phyloP scores from a whole-genome alignment of 53 echinoderm and acorn worm species.

The Holothuria scabra region DNA sequence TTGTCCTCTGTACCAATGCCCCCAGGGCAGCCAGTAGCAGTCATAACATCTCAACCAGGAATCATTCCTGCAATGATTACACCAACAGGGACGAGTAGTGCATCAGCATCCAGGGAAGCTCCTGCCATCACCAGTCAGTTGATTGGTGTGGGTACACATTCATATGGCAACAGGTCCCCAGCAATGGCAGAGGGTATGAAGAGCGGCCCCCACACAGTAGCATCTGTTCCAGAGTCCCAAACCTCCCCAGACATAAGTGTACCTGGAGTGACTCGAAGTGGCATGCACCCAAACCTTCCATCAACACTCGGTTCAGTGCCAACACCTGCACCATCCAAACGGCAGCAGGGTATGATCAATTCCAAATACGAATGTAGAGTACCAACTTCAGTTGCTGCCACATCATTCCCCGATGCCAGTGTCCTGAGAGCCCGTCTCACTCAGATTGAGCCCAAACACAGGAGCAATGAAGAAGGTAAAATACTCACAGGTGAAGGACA shows the following conservation, averaged over 20 bases:
- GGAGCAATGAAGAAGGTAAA: conserved; percentile 45
- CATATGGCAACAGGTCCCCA: conserved; percentile 34
- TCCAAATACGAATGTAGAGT: conserved; percentile 46
- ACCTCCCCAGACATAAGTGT: conserved; percentile 37
- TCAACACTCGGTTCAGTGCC: conserved; percentile 59
- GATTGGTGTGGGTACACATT: conserved; percentile 16
- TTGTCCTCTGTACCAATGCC: background rate
- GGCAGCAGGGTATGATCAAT: conserved; percentile 22
- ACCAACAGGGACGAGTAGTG: background rate
- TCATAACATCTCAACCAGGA: conserved; percentile 13
- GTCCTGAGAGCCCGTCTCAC: conserved; percentile 81
- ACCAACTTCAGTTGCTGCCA: conserved; percentile 83
- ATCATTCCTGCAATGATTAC: background rate
- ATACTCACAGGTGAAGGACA: conserved; percentile 14
- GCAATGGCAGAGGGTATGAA: conserved; percentile 42
- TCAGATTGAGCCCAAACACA: conserved; percentile 57
- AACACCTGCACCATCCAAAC: conserved; percentile 21
- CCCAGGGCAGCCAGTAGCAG: conserved; percentile 24
- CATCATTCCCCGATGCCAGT: conserved; percentile 83
- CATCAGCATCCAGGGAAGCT: conserved; percentile 60
- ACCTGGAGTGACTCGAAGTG: conserved; percentile 28
- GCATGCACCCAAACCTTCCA: conserved; percentile 52
- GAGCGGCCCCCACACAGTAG: conserved; percentile 53
- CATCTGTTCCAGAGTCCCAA: conserved; percentile 3
- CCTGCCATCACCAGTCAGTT: conserved; percentile 66